These are phyloP conservation scores for Drosophila nr. fundita DNA, from an alignment of 2,888 invertebrate species.

Conservation along the genomic window DNA sequence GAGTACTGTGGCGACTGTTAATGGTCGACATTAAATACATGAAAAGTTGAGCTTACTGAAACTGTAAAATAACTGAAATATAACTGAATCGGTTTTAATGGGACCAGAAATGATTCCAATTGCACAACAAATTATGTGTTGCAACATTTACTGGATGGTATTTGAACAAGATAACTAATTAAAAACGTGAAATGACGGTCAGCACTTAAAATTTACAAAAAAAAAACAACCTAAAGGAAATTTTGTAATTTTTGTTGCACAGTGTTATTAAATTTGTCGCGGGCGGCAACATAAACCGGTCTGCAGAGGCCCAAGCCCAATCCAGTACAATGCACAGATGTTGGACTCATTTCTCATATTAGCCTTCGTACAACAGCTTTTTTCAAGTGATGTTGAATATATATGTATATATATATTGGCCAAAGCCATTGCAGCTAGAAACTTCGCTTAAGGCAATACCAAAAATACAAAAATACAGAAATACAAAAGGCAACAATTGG, in stretches of 20 bases:
- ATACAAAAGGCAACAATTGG: constrained; percentile 7
- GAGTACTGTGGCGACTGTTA: too few species aligned
- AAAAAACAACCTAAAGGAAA: neutral
- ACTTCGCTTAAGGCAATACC: constrained; percentile 21
- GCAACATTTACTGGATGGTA: neutral
- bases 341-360: constrained; percentile 70
- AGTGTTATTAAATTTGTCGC: constrained; percentile 43
- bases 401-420: constrained; percentile 33
- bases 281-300: constrained; percentile 77
- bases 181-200: neutral
- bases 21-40: neutral
- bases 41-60: neutral
- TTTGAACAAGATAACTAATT: neutral
- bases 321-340: constrained; percentile 65
- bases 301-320: constrained; percentile 53
- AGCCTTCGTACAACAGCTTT: constrained; percentile 44
- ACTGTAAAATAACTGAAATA: neutral
- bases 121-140: neutral
- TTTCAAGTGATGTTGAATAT: constrained; percentile 37
- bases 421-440: constrained; percentile 33
- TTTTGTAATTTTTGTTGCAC: neutral
- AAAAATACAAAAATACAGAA: constrained; percentile 3
- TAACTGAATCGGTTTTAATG: neutral
- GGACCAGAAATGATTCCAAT: neutral
- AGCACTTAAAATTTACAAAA: neutral